Conservation (phyloP, 2,888 invertebrate genomes). For the Ophion costatus region DNA sequence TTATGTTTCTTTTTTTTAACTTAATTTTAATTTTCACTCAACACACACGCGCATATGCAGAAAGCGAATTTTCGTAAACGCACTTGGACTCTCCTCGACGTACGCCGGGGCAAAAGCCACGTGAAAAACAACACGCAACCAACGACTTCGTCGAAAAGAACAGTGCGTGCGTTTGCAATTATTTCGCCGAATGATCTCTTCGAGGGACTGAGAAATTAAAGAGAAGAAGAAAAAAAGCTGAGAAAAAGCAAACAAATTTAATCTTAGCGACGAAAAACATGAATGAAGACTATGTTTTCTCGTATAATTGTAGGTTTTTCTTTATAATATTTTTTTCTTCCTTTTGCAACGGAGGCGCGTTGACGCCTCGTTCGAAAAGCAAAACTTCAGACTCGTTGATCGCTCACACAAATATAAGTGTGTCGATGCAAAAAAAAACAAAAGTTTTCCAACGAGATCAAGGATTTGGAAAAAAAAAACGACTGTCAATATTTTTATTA, state of each 20-base stretch:
- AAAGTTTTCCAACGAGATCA: conserved; percentile 26
- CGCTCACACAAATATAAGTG: conserved; percentile 45
- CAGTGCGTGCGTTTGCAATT: conserved; percentile 66
- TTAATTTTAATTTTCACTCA: conserved; percentile 69
- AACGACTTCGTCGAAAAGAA: conserved; percentile 33
- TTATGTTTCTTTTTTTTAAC: conserved; percentile 67
- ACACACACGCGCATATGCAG: conserved; percentile 64
- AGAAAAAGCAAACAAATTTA: conserved; percentile 47
- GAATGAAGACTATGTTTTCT: conserved; percentile 61
- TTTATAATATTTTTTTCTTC: conserved; percentile 43
- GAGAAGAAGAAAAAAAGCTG: conserved; percentile 48
- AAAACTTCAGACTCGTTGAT: conserved; percentile 41
- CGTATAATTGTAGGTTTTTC: conserved; percentile 62
- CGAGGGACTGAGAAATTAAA: conserved; percentile 72
- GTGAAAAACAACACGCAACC: conserved; percentile 17
- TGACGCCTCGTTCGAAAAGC: conserved; percentile 60
- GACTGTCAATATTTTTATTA: conserved; percentile 62
- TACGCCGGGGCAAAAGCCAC: conserved; percentile 22
- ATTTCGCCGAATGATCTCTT: conserved; percentile 76
- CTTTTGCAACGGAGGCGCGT: conserved; percentile 61
- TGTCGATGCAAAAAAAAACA: conserved; percentile 21
- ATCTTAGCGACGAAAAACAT: conserved; percentile 45
- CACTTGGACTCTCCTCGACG: conserved; percentile 44
- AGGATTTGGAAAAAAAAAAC: conserved; percentile 32
- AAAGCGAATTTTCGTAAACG: conserved; percentile 68